A percentile compares a stretch with the other conserved stretches of the same genome.
These are phyloP conservation scores for Tricholaema leucomelas DNA, from an alignment of 2,113 vertebrate species.

Conservation along the genomic window DNA sequence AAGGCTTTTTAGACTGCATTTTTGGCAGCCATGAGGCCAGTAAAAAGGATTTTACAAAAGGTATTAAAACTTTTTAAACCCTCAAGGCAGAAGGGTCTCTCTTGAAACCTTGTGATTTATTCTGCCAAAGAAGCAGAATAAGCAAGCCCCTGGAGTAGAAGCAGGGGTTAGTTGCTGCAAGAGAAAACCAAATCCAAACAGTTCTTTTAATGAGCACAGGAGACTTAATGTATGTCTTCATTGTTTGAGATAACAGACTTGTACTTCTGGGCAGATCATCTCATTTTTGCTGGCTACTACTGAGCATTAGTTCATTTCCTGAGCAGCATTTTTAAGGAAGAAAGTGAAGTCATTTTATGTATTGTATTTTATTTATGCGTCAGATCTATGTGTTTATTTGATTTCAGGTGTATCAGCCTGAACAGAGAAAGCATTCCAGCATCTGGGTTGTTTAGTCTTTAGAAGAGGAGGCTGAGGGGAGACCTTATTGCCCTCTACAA, in stretches of 20 bases:
- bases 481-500: too few species aligned
- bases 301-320: neutral
- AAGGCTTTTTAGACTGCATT: conserved; percentile 16
- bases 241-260: conserved; percentile 16
- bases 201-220: conserved; percentile 45
- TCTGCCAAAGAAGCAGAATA: conserved; percentile 41
- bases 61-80: conserved; percentile 42
- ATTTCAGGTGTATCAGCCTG: neutral
- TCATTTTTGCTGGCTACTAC: conserved; percentile 6
- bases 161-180: conserved; percentile 4
- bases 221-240: conserved; percentile 23
- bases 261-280: neutral
- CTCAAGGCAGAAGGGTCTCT: conserved; percentile 30
- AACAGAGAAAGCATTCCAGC: neutral
- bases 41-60: conserved; percentile 19
- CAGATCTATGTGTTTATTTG: neutral
- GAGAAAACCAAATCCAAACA: conserved; percentile 29
- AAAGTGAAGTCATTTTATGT: neutral
- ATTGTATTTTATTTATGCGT: neutral
- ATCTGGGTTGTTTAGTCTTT: neutral
- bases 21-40: conserved; percentile 5
- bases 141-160: conserved; percentile 21
- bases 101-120: conserved; percentile 46
- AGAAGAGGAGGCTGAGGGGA: too few species aligned
- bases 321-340: neutral